These are phyloP conservation scores for Neofelis nebulosa DNA, from an alignment of 2,113 vertebrate genomes.

Conservation along the genomic window DNA sequence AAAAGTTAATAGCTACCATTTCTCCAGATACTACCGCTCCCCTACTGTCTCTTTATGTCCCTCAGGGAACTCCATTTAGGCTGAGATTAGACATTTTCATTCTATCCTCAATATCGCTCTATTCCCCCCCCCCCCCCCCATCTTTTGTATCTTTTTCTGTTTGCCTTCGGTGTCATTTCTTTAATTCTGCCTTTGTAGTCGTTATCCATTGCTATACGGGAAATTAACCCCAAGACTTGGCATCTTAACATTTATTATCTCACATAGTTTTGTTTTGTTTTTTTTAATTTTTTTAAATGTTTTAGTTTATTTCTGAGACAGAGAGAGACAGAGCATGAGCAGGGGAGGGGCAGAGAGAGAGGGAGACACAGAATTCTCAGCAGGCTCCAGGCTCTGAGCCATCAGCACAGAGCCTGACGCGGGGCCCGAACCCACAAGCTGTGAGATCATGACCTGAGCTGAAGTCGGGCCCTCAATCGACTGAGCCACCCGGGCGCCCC, in stretches of 20 bases:
- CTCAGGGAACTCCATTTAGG: background rate
- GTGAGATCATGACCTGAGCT: too few species aligned
- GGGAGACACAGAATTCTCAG: too few species aligned
- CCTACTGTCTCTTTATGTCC: background rate
- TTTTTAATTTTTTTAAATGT: too few species aligned
- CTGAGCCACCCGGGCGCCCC: too few species aligned
- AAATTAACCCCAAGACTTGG: background rate
- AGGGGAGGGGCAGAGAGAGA: too few species aligned
- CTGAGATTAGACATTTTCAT: background rate
- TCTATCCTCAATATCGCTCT: background rate
- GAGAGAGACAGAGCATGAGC: too few species aligned
- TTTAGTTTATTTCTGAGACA: too few species aligned
- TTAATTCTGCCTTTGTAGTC: background rate
- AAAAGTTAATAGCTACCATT: background rate
- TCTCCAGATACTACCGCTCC: background rate
- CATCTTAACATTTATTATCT: background rate
- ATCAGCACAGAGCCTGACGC: too few species aligned
- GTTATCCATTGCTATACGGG: background rate
- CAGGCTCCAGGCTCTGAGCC: too few species aligned
- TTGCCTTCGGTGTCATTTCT: background rate
- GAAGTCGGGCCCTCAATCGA: too few species aligned
- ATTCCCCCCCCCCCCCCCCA: too few species aligned
- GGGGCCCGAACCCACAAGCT: too few species aligned
- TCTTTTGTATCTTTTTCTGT: background rate
- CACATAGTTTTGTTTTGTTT: background rate